Conservation (phyloP, 2,797 vertebrate species). For the Sphenopsis melanotis region DNA sequence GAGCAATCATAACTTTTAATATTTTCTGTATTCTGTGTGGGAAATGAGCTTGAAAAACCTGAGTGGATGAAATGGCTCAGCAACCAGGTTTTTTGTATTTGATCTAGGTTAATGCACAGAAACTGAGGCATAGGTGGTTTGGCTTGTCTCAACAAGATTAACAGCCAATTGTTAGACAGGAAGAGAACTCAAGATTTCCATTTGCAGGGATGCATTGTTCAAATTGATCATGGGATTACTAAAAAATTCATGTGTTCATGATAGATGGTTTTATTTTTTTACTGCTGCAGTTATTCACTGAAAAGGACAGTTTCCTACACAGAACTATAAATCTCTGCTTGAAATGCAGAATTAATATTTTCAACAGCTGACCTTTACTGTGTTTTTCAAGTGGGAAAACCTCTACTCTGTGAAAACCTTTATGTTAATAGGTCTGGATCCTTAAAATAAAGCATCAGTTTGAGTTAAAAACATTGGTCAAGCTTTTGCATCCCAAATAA, state of each 20-base stretch:
- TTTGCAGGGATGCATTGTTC: neutral
- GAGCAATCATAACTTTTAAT: neutral
- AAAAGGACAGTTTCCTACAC: neutral
- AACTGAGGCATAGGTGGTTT: neutral
- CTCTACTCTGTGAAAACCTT: neutral
- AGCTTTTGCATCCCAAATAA: neutral
- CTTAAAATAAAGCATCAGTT: neutral
- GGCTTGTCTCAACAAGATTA: neutral
- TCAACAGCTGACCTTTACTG: neutral
- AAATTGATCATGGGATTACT: neutral
- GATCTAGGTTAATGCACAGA: neutral
- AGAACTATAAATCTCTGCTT: neutral
- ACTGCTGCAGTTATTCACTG: neutral
- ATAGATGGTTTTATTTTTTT: constrained; percentile 11
- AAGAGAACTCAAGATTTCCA: neutral
- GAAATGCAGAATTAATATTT: constrained; percentile 2
- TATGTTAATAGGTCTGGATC: neutral
- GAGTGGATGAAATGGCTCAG: neutral
- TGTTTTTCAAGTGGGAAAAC: neutral
- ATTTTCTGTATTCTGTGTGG: neutral
- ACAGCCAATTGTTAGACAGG: neutral
- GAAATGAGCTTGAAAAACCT: neutral
- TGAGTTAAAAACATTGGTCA: neutral
- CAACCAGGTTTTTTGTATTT: neutral
- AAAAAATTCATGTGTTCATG: neutral